Base-by-base conservation (phyloP, 2,888 invertebrate species). In the Candidula unifasciata region DNA sequence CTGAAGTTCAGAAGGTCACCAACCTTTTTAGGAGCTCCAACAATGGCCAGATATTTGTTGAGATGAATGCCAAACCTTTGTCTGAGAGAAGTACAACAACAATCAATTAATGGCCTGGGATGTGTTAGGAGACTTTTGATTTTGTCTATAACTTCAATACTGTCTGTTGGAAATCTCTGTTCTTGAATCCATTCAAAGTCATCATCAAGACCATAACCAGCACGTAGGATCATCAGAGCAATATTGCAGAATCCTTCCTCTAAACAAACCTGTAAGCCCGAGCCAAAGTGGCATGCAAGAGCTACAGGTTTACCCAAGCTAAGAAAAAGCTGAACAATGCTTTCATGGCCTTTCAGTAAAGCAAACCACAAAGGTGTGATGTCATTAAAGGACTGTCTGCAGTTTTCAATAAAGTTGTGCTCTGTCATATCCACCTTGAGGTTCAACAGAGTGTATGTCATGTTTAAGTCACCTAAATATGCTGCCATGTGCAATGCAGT, bases 311-410 rank as follows among this genome's bases (percentile, higher is more conserved):
- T 80, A 30, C 85, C 86, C 52, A 83, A 68, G 35, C 71, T 77
- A 37, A 86, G 81, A 77, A 86, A 81, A 3, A 83, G 33, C 79
- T 85, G 85, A 33, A 86, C 81, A 54, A 80, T 81, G 24, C 35
- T 64, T 10, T 68, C 80, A 54, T 85, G 83, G 3, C 86, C 86
- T 83, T 83, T 68, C 0, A 86, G 80, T 60, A 86, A 37, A 1
- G 85, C 85, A 64, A 86, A 80, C 86, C 86, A 86, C 74, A 86
- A 64, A 54, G 86, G 86, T 57, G 86, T 83, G 60, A 86, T 85
- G 35, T 86, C 86, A 66, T 85, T 85, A 30, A 80, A 83, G 33
- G 77, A 78, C 21, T 66, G 57, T 16, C 30, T 73, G 44, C 73
- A 68, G 44, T 74, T 82, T 68, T 86, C 76, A 35, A 64, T 69